phyloP scores from a whole-genome alignment of 2,797 vertebrate genomes.

The Mycteria americana region DNA sequence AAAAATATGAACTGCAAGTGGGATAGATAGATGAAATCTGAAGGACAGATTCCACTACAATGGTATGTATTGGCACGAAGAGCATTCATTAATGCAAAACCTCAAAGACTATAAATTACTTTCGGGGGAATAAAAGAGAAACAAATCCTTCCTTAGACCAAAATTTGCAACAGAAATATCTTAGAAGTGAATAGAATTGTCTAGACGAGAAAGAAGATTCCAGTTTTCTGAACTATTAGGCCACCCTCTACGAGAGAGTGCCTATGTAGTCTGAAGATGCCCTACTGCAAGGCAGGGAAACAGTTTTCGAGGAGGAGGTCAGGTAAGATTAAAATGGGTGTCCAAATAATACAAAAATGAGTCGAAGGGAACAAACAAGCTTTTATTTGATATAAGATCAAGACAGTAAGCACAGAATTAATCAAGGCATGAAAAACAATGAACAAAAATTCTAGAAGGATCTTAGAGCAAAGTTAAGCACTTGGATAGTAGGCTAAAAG shows the following conservation, averaged over 20 bases:
- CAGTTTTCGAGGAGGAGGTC: not conserved
- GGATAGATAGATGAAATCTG: not conserved
- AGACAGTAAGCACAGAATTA: not conserved
- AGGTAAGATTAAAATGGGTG: not conserved
- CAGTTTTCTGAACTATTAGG: not conserved
- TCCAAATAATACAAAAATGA: not conserved
- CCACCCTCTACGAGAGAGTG: not conserved
- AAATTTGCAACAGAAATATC: not conserved
- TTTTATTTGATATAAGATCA: not conserved
- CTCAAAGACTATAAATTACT: not conserved
- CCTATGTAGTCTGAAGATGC: not conserved
- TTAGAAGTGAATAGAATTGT: not conserved
- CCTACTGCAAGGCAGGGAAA: not conserved
- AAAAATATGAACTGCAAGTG: not conserved
- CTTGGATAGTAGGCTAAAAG: not conserved
- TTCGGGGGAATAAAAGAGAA: not conserved
- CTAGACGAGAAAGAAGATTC: not conserved
- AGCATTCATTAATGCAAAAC: not conserved
- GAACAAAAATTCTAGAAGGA: not conserved
- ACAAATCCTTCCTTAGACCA: not conserved
- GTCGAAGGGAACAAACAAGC: not conserved
- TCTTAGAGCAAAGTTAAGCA: not conserved
- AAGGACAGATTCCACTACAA: not conserved
- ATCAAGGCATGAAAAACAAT: not conserved
- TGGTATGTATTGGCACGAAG: not conserved